Evolutionary conservation across 30 jellyfish, hydroid and myxozoan genomes (phyloP), one percentile per base, ranked within the genome.

Genomic region (Hydractinia echinata): DNA sequence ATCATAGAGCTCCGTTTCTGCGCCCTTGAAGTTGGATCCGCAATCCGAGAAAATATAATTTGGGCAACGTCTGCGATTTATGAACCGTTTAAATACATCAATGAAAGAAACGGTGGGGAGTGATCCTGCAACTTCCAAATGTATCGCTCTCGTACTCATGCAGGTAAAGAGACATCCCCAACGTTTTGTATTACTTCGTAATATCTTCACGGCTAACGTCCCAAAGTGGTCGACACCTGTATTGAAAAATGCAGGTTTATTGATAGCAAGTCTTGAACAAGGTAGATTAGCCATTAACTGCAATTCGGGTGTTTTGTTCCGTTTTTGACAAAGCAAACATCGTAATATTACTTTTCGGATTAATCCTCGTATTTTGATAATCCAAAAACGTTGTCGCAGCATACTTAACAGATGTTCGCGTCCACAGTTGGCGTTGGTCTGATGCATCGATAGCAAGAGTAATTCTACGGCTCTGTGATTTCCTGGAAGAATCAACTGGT

Each of bases 181-280:
- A 5, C 89, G 88, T 52, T 82, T 82, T 62, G 51, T 19, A 2
- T 4, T 82, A 19, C 81, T 9, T 53, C 89, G 53, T 14, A 21
- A 55, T 44, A 18, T 55, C 53, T 82, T 82, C 10, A 71, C 79
- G 8, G 14, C 19, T 13, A 82, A 11, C 18, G 89, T 87, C 8
- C 89, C 89, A 82, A 82, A 82, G 79, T 11, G 71, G 52, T 82
- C 89, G 11, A 54, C 81, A 14, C 89, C 89, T 15, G 88, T 54
- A 5, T 14, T 5, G 11, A 49, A 9, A 58, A 82, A 72, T 55
- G 89, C 88, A 8, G 87, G 72, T 11, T 39, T 30, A 8, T 16
- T 8, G 7, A 16, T n/a, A 6, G 53, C 87, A 7, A 67, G 54
- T 61, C 87, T 62, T 51, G 10, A 8, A 7, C 9, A 9, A 10